A percentile compares a stretch with the other conserved stretches of the same genome.
Conservation (phyloP, 1,140 invertebrate species). For the Thaumetopoea pityocampa region DNA sequence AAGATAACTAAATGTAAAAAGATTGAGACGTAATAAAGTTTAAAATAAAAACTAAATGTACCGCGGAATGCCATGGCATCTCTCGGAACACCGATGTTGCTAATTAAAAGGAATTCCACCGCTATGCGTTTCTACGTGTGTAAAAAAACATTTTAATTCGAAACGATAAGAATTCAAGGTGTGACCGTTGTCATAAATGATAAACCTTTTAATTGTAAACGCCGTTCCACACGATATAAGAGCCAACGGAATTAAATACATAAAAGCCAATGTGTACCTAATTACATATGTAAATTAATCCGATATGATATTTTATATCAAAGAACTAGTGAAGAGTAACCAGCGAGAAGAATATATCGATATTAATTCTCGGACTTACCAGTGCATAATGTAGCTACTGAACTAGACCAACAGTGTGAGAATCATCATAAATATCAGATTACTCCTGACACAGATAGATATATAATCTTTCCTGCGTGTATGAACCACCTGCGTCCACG, state of each 20-base stretch:
- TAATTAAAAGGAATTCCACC: constrained; percentile 66
- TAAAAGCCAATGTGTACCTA: constrained; percentile 12
- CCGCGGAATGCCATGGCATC: constrained; percentile 3
- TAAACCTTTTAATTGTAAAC: constrained; percentile 52
- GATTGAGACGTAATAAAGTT: constrained; percentile 1
- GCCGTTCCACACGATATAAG: constrained; percentile 42
- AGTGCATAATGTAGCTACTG: no score
- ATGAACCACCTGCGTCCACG: no score
- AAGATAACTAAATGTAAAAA: not conserved
- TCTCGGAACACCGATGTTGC: constrained; percentile 18
- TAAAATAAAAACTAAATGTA: no score
- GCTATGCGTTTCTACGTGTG: constrained; percentile 46
- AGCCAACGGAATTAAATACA: constrained; percentile 44
- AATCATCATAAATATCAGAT: no score
- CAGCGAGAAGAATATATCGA: no score
- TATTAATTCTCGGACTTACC: no score
- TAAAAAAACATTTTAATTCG: constrained; percentile 51
- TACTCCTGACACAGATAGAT: no score
- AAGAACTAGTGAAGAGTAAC: no score
- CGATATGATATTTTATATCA: no score
- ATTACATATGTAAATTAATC: constrained; percentile 23
- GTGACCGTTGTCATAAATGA: constrained; percentile 60
- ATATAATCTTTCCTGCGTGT: no score
- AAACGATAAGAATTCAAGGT: constrained; percentile 49
- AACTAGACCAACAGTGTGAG: no score